Percentiles rank a stretch among this genome's conserved stretches.
phyloP scores from a whole-genome alignment of 2,888 invertebrate genomes.

The Lepas anatifera region DNA sequence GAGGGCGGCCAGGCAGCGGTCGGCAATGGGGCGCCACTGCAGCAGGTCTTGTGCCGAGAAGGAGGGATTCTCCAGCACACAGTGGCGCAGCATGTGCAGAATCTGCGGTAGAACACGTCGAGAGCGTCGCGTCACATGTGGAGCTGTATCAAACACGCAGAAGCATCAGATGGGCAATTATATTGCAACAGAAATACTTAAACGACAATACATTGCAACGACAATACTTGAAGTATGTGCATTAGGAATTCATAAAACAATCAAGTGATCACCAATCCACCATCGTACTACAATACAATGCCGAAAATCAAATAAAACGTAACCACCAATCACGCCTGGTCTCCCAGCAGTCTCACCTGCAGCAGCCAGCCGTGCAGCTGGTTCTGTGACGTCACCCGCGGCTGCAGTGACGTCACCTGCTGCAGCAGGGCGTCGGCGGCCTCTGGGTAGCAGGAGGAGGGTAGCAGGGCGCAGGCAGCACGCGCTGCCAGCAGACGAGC shows the following conservation, averaged over 20 bases:
- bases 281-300: too few species aligned
- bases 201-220: too few species aligned
- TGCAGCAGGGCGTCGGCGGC: constrained; percentile 31
- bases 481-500: constrained; percentile 59
- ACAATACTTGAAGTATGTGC: too few species aligned
- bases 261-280: too few species aligned
- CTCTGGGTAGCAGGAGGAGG: constrained; percentile 32
- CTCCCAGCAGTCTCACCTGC: constrained; percentile 42
- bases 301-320: too few species aligned
- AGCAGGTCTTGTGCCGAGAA: background rate
- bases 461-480: constrained; percentile 50
- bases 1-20: background rate
- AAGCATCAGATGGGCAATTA: too few species aligned
- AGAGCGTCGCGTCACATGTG: too few species aligned
- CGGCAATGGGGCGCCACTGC: background rate
- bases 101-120: too few species aligned
- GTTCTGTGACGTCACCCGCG: constrained; percentile 40
- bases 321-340: too few species aligned
- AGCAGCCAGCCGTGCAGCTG: constrained; percentile 52
- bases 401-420: constrained; percentile 29
- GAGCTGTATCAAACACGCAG: too few species aligned
- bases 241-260: too few species aligned
- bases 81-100: background rate
- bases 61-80: background rate
- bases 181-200: too few species aligned